A percentile compares a stretch with the other conserved stretches of the same genome.
phyloP scores from a whole-genome alignment of 1,140 invertebrate species.

The Eciton burchellii region DNA sequence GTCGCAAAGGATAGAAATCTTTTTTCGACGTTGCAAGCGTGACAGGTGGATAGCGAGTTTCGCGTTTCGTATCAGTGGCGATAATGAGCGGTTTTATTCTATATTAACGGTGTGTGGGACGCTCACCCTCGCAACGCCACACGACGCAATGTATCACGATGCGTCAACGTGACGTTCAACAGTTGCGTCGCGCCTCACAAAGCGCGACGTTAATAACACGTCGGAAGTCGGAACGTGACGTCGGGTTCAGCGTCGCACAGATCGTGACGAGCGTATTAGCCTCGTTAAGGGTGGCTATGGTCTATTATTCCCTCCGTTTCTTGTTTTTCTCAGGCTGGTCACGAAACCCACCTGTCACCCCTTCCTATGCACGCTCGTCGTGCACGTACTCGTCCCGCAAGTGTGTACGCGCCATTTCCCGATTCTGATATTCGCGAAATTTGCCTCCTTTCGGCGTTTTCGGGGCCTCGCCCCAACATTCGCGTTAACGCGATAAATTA shows the following conservation, averaged over 20 bases:
- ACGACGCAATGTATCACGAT: conserved; percentile 58
- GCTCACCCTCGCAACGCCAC: neutral
- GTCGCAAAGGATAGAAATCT: neutral
- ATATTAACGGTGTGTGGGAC: conserved; percentile 27
- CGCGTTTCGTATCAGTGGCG: neutral
- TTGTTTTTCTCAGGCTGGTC: conserved; percentile 53
- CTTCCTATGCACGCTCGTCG: neutral
- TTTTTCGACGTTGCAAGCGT: neutral
- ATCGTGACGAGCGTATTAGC: conserved; percentile 81
- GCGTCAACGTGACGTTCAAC: conserved; percentile 81
- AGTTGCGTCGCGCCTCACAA: conserved; percentile 78
- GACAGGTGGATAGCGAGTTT: neutral
- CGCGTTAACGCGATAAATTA: too few relatives aligned
- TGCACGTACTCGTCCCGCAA: neutral
- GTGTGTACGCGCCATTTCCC: neutral
- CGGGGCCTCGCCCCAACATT: too few relatives aligned
- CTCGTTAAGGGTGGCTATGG: conserved; percentile 81
- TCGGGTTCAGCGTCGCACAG: conserved; percentile 49
- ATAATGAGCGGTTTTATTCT: conserved; percentile 61
- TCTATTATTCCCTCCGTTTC: conserved; percentile 74
- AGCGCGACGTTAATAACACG: conserved; percentile 83
- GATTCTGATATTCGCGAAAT: neutral
- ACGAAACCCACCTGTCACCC: neutral
- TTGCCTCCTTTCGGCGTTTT: neutral
- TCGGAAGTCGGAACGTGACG: conserved; percentile 71